phyloP scores from a whole-genome alignment of 2,113 vertebrate genomes.

The Octodon degus region DNA sequence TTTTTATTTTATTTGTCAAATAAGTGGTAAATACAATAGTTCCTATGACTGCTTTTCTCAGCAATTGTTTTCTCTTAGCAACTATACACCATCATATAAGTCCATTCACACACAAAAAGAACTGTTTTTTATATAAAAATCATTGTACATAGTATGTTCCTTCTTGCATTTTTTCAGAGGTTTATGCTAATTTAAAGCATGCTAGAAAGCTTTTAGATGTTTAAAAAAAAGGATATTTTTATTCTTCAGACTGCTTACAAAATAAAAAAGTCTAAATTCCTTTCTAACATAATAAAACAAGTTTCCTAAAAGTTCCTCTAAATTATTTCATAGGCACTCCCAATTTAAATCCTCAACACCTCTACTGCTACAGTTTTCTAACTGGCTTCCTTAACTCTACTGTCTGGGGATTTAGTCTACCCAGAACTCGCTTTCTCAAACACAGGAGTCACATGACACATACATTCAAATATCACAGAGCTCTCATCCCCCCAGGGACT shows the following conservation, averaged over 20 bases:
- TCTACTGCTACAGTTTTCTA: not conserved
- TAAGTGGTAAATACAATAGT: not conserved
- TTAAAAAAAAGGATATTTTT: slow-evolving; percentile 51
- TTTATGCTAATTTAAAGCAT: slow-evolving; percentile 37
- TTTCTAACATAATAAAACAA: slow-evolving; percentile 35
- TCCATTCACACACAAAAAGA: slow-evolving; percentile 26
- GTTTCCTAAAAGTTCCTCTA: slow-evolving; percentile 50
- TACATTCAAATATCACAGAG: not conserved
- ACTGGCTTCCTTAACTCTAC: not conserved
- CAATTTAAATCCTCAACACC: not conserved
- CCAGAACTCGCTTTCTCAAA: slow-evolving; percentile 21
- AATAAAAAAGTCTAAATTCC: not conserved
- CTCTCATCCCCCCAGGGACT: not conserved
- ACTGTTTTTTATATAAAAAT: not conserved
- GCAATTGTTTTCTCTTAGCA: not conserved
- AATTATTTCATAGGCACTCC: not conserved
- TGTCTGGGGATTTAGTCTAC: not conserved
- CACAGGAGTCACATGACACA: not conserved
- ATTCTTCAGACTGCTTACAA: slow-evolving; percentile 39
- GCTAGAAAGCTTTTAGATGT: slow-evolving; percentile 28
- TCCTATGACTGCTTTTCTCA: slow-evolving; percentile 9
- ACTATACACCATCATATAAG: not conserved
- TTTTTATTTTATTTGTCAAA: not conserved
- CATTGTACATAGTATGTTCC: not conserved
- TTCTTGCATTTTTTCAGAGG: slow-evolving; percentile 47